These are phyloP conservation scores for Esox masquinongy DNA, from an alignment of 2,797 vertebrate species.

Conservation along the genomic window DNA sequence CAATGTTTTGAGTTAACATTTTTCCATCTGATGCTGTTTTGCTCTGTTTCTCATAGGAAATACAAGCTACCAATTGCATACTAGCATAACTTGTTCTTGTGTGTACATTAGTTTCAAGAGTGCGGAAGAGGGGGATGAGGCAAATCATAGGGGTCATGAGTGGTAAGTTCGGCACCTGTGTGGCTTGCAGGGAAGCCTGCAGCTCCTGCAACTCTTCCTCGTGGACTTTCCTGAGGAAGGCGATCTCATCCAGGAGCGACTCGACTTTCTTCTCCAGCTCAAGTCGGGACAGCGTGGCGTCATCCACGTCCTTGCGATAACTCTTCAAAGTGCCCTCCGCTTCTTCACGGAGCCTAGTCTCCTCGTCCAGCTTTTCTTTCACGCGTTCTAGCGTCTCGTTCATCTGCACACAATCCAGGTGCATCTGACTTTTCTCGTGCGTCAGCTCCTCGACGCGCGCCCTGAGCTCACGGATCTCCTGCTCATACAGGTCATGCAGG, in stretches of 20 bases:
- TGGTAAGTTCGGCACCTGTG: slow-evolving; percentile 65
- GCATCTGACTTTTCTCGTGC: slow-evolving; percentile 81
- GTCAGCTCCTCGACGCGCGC: slow-evolving; percentile 78
- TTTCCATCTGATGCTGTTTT: no score
- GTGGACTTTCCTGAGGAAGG: slow-evolving; percentile 83
- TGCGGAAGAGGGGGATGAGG: background rate
- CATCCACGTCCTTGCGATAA: slow-evolving; percentile 82
- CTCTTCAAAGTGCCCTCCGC: slow-evolving; percentile 77
- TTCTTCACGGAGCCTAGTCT: slow-evolving; percentile 74
- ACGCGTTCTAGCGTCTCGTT: slow-evolving; percentile 73
- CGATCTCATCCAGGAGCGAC: slow-evolving; percentile 81
- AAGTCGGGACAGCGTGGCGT: slow-evolving; percentile 77
- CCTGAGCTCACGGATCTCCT: slow-evolving; percentile 81
- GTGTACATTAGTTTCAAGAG: background rate
- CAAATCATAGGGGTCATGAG: slow-evolving; percentile 2
- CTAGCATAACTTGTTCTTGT: background rate
- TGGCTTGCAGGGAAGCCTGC: slow-evolving; percentile 75
- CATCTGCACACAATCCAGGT: slow-evolving; percentile 79
- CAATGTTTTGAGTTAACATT: background rate
- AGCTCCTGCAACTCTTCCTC: slow-evolving; percentile 83
- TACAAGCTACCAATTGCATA: background rate
- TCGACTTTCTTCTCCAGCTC: slow-evolving; percentile 85
- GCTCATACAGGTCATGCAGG: slow-evolving; percentile 81
- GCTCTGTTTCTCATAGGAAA: background rate
- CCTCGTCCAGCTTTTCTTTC: slow-evolving; percentile 76